Evolutionary conservation across 2,113 vertebrate species (phyloP).

Genomic region (Lanius ludovicianus): DNA sequence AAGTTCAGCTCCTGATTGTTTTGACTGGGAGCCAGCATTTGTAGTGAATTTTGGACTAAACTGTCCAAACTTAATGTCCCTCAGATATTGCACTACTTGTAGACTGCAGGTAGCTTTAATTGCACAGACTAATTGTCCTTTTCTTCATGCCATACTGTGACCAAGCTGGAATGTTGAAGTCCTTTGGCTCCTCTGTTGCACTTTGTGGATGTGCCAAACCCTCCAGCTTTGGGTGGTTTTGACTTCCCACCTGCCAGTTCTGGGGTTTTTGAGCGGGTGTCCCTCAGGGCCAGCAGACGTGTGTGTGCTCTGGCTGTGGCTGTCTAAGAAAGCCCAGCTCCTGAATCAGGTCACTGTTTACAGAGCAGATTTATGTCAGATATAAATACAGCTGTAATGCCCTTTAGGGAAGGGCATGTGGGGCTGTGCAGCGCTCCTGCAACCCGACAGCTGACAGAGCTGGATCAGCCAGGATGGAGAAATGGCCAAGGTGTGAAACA

Average conservation of each 20-base stretch:
- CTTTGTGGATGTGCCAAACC: background rate
- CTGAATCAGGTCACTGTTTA: conserved; percentile 34
- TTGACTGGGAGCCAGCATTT: background rate
- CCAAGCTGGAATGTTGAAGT: background rate
- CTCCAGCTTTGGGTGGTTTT: background rate
- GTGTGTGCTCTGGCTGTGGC: background rate
- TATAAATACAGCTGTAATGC: conserved; percentile 29
- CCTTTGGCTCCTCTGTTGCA: background rate
- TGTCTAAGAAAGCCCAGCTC: background rate
- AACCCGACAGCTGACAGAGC: background rate
- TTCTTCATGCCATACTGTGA: background rate
- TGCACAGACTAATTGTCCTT: background rate
- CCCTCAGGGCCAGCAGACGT: background rate
- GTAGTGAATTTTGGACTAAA: background rate
- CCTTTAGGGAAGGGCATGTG: background rate
- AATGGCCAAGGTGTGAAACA: background rate
- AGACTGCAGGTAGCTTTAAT: background rate
- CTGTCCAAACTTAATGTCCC: background rate
- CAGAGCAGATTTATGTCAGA: conserved; percentile 29
- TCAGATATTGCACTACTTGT: background rate
- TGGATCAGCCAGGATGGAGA: background rate
- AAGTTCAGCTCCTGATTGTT: background rate
- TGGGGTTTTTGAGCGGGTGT: background rate
- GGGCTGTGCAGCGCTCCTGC: background rate
- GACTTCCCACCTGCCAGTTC: background rate